Conservation (phyloP, 2,888 invertebrate species). For the Drosophila quinaria region DNA sequence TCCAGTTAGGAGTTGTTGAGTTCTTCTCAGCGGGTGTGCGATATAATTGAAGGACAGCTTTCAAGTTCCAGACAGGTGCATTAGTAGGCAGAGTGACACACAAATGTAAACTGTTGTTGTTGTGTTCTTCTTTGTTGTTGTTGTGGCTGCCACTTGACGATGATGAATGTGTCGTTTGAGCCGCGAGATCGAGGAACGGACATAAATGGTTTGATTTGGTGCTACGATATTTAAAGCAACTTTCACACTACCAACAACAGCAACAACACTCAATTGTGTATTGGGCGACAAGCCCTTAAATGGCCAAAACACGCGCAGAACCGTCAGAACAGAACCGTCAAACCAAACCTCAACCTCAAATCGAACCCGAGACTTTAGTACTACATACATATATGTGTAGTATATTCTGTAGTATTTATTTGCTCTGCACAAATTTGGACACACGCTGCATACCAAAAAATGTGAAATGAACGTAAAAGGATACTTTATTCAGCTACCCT, state of each 20-base stretch:
- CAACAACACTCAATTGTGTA: constrained; percentile 61
- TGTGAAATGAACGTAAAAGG: constrained; percentile 76
- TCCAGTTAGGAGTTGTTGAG: constrained; percentile 64
- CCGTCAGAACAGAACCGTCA: constrained; percentile 21
- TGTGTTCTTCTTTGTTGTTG: constrained; percentile 17
- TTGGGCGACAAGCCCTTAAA: constrained; percentile 74
- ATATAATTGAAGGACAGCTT: constrained; percentile 76
- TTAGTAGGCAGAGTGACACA: constrained; percentile 28
- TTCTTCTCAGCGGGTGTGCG: constrained; percentile 81
- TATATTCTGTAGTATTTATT: constrained; percentile 65
- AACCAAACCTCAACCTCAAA: constrained; percentile 24
- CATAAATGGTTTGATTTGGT: constrained; percentile 82
- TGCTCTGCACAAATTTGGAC: constrained; percentile 78
- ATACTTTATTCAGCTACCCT: constrained; percentile 62
- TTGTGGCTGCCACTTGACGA: constrained; percentile 64
- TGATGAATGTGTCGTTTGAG: constrained; percentile 74
- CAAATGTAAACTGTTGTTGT: constrained; percentile 14
- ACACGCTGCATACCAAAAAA: constrained; percentile 76
- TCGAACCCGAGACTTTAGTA: constrained; percentile 19
- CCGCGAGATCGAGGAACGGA: constrained; percentile 59
- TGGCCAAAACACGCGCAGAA: constrained; percentile 75
- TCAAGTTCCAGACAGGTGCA: constrained; percentile 74
- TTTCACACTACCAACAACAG: constrained; percentile 72
- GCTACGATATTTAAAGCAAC: constrained; percentile 74
- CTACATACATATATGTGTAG: constrained; percentile 44